Percentiles rank a stretch among this genome's conserved stretches.
Evolutionary conservation across 2,113 vertebrate species (phyloP).

Genomic region (Tachuris rubrigastra): DNA sequence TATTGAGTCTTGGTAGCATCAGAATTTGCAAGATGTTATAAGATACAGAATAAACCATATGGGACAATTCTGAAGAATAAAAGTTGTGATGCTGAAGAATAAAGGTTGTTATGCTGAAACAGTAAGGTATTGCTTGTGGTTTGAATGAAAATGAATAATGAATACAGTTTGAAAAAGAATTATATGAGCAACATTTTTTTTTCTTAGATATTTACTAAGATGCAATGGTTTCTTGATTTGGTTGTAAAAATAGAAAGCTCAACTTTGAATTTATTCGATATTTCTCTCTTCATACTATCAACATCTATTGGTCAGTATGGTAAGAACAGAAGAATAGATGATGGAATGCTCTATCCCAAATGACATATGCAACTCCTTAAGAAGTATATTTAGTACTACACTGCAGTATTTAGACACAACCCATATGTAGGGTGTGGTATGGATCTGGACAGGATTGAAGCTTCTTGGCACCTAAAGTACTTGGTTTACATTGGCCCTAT

Average conservation of each 20-base stretch:
- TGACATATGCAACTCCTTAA: slow-evolving; percentile 23
- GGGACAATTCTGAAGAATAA: not conserved
- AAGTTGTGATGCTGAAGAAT: not conserved
- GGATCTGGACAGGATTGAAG: slow-evolving; percentile 33
- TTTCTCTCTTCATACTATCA: not conserved
- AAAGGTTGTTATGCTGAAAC: not conserved
- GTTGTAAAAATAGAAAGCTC: not conserved
- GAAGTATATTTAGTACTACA: slow-evolving; percentile 1
- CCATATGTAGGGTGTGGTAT: slow-evolving; percentile 38
- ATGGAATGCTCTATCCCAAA: not conserved
- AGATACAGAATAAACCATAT: not conserved
- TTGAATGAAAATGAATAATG: slow-evolving; percentile 11
- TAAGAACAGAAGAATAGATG: not conserved
- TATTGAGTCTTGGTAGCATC: not conserved
- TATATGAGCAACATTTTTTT: not conserved
- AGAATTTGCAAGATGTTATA: not conserved
- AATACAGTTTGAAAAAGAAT: not conserved
- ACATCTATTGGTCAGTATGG: not conserved
- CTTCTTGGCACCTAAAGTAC: slow-evolving; percentile 27
- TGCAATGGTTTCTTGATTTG: not conserved
- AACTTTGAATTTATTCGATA: not conserved
- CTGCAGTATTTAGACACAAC: slow-evolving; percentile 35
- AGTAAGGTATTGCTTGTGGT: not conserved
- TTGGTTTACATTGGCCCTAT: slow-evolving; percentile 36
- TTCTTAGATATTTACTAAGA: not conserved